Conservation (phyloP, 2,113 vertebrate species). For the Patagioenas fasciata region DNA sequence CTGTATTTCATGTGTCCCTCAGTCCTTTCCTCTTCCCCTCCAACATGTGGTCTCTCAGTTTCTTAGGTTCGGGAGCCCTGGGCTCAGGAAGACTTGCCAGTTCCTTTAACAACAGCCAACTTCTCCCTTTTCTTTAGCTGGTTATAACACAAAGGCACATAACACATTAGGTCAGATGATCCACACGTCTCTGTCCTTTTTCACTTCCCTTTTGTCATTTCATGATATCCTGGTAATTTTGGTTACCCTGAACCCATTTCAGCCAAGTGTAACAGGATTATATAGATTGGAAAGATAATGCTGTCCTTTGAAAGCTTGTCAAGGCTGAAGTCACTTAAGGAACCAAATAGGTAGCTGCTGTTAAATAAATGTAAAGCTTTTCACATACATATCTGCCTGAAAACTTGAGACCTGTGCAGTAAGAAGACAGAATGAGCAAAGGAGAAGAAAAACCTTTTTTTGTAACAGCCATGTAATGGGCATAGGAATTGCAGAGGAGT, state of each 20-base stretch:
- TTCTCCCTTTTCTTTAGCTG: background rate
- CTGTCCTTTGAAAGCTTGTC: background rate
- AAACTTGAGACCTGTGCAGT: background rate
- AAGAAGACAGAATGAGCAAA: background rate
- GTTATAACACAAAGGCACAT: background rate
- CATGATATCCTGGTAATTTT: background rate
- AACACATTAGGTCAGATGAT: background rate
- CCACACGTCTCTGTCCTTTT: background rate
- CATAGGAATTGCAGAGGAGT: background rate
- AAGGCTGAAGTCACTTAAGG: background rate
- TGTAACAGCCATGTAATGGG: background rate
- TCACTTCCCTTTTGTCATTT: background rate
- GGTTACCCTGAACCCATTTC: background rate
- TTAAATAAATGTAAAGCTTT: background rate
- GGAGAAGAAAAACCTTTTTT: background rate
- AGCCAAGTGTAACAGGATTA: background rate
- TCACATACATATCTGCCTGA: background rate
- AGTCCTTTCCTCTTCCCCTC: background rate
- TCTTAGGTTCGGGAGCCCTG: background rate
- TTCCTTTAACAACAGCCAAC: background rate
- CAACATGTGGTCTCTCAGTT: rapidly evolving
- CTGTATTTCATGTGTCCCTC: background rate
- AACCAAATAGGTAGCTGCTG: background rate
- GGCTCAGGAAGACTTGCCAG: background rate
- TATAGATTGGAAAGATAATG: background rate